A percentile compares a stretch with the other conserved stretches of the same genome.
These are phyloP conservation scores for Anarsia innoxiella DNA, from an alignment of 2,888 invertebrate species.

Conservation along the genomic window DNA sequence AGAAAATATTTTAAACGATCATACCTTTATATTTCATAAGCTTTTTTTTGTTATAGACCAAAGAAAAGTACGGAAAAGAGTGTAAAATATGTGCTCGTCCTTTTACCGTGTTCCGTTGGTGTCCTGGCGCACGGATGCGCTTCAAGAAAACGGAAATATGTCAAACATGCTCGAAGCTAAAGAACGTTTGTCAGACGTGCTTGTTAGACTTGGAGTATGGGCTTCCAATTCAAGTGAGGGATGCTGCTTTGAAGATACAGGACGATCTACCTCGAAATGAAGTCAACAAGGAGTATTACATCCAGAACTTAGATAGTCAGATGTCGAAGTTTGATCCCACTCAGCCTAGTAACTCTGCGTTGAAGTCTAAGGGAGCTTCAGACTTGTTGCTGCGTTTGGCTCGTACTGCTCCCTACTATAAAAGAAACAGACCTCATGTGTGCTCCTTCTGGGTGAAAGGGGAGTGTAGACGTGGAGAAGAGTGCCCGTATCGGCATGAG, in stretches of 20 bases:
- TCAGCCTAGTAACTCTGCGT: conserved; percentile 76
- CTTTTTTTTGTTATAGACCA: conserved; percentile 79
- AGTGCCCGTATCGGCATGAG: conserved; percentile 97
- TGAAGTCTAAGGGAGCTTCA: conserved; percentile 84
- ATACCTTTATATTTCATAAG: conserved; percentile 8
- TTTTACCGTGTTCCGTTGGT: conserved; percentile 97
- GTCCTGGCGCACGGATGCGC: conserved; percentile 95
- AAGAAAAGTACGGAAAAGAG: conserved; percentile 95
- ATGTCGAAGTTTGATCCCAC: conserved; percentile 67
- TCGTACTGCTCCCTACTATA: conserved; percentile 95
- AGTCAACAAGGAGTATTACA: conserved; percentile 96
- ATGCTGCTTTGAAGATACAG: conserved; percentile 91
- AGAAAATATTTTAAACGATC: too few species aligned
- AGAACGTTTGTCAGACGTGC: conserved; percentile 98
- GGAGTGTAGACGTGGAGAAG: conserved; percentile 96
- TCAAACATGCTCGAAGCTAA: conserved; percentile 94
- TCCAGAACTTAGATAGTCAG: conserved; percentile 91
- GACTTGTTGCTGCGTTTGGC: conserved; percentile 92
- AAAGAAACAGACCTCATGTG: conserved; percentile 94
- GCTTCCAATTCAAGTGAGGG: conserved; percentile 90
- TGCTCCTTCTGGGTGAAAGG: conserved; percentile 99
- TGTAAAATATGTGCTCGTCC: conserved; percentile 96
- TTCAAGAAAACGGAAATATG: conserved; percentile 98
- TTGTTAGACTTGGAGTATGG: conserved; percentile 95
- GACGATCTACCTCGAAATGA: conserved; percentile 95